Evolutionary conservation across 2,888 invertebrate genomes (phyloP), one percentile per base, ranked within the genome.

Genomic region (Thera obeliscata): DNA sequence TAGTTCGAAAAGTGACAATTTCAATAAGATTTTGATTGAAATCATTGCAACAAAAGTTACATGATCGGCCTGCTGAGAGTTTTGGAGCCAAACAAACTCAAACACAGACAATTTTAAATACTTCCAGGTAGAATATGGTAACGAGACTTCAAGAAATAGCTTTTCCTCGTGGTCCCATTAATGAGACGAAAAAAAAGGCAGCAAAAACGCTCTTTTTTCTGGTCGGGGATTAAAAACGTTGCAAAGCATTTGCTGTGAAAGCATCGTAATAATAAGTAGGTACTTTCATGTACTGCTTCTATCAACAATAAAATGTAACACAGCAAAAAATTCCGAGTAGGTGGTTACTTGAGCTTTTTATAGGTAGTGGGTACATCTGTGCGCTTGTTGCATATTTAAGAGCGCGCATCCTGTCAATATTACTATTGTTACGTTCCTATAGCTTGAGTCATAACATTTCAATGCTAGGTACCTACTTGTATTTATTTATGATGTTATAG

Each of bases 371-470:
- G 22, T 43, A 22, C 8, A 33, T 46, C 4, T 33, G 12, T 12
- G 12, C 46, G 33, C 33, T 33, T 11, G 8, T 41, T 57, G 57
- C 57, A 57, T 57, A 46, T 11, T 11, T 41, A 46, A 11, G 11
- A 33, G 33, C 11, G 43, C 46, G 12, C 49, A 49, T 60, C 50
- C 54, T 12, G 33, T 12, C 38, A 36, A 41, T 50, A 11, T 12
- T 7, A 38, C 2, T 50, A 52, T 36, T 55, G 38, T 55, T 50
- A 49, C 49, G 12, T 48, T 49, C 48, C 22, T 22, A 43, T n/a
- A 46, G 11, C 6, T 5, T 61, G 49, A 61, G 22, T 61, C 48
- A 62, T 33, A 22, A 22, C 22, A 3, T 46, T n/a, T 54, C 33
- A 22, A 2, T 22, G 50, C 9, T 50, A 22, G 22, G 22, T 2